phyloP scores from a whole-genome alignment of 2,797 vertebrate species.

The Hylomyscus alleni region DNA sequence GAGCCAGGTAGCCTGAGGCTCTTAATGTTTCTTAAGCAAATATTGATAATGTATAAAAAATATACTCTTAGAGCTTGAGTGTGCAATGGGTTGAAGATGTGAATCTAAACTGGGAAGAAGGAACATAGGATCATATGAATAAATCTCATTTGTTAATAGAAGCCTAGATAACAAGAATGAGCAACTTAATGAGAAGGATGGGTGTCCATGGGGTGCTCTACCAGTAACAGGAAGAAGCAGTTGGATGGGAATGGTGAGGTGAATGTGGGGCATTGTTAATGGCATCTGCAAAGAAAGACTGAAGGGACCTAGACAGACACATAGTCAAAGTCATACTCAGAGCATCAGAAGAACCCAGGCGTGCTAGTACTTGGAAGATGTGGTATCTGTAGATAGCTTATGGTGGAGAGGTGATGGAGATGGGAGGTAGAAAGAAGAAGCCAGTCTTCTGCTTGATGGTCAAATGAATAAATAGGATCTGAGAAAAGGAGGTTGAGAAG shows the following conservation, averaged over 20 bases:
- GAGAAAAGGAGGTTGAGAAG: neutral
- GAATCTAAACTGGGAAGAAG: neutral
- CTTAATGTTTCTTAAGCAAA: neutral
- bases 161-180: neutral
- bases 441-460: neutral
- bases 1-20: neutral
- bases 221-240: neutral
- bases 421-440: neutral
- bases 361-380: neutral
- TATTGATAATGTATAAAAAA: neutral
- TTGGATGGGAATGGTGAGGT: neutral
- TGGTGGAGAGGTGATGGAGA: neutral
- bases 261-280: neutral
- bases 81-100: neutral
- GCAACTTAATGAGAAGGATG: no score
- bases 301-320: no score
- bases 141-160: neutral
- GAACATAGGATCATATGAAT: no score
- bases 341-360: neutral
- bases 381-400: neutral
- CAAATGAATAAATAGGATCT: neutral
- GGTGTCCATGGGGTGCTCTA: neutral
- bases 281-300: neutral
- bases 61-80: neutral
- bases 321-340: neutral